These are phyloP conservation scores for Morpho deidamia DNA, from an alignment of 2,888 invertebrate species.

Conservation along the genomic window DNA sequence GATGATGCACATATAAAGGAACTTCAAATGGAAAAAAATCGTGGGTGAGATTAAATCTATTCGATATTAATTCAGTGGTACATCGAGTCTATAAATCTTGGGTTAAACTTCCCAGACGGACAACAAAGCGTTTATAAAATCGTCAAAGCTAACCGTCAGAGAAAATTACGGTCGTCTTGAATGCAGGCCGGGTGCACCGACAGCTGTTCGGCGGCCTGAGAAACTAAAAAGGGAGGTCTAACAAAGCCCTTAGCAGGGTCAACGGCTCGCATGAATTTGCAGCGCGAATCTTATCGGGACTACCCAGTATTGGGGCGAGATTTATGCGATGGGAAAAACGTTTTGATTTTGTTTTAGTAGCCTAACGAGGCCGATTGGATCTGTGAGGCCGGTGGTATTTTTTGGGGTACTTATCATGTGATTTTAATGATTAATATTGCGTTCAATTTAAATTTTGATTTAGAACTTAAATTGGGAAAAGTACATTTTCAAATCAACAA, in stretches of 20 bases:
- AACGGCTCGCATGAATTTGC: slow-evolving; percentile 32
- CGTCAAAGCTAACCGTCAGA: slow-evolving; percentile 29
- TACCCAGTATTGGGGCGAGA: slow-evolving; percentile 28
- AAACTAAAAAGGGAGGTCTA: slow-evolving; percentile 30
- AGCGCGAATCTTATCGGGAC: slow-evolving; percentile 30
- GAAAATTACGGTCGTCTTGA: slow-evolving; percentile 38
- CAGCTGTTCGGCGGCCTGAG: slow-evolving; percentile 51
- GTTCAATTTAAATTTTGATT: no score
- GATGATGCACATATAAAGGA: no score
- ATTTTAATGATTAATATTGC: not conserved
- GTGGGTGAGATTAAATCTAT: not conserved
- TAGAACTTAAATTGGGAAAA: no score
- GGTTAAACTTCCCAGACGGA: not conserved
- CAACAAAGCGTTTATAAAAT: slow-evolving; percentile 26
- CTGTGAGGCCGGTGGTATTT: not conserved
- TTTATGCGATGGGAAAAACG: slow-evolving; percentile 30
- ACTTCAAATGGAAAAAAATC: not conserved
- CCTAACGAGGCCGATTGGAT: slow-evolving; percentile 19
- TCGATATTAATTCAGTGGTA: not conserved
- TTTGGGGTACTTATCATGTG: not conserved
- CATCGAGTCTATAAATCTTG: slow-evolving; percentile 7
- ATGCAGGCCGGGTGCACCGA: slow-evolving; percentile 44
- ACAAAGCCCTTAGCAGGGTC: slow-evolving; percentile 33
- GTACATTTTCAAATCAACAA: no score
- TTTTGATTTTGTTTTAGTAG: slow-evolving; percentile 25